Conservation (phyloP, 2,888 invertebrate species). For the Linnaemya tessellans region DNA sequence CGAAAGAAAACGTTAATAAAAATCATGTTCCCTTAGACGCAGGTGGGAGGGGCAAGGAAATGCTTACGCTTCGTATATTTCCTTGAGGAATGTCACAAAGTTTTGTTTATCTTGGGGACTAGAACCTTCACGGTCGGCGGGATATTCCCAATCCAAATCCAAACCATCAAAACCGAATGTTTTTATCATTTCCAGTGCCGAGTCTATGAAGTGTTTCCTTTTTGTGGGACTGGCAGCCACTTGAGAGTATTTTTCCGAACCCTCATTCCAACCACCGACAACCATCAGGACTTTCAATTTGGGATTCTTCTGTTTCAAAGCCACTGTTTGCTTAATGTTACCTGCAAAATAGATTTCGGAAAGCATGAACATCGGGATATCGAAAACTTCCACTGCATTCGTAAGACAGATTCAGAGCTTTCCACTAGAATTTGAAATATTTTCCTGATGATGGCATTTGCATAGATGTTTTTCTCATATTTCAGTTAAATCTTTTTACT, state of each 20-base stretch:
- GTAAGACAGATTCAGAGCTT: no score
- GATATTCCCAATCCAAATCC: slow-evolving; percentile 97
- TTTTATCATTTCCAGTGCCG: slow-evolving; percentile 89
- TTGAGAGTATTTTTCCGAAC: slow-evolving; percentile 92
- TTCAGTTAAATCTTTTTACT: no score
- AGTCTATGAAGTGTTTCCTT: slow-evolving; percentile 88
- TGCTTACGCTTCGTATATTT: slow-evolving; percentile 74
- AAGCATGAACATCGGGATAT: not conserved
- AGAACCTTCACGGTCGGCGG: slow-evolving; percentile 84
- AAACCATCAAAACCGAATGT: slow-evolving; percentile 93
- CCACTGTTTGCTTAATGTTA: slow-evolving; percentile 75
- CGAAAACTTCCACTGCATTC: no score
- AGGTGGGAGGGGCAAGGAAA: not conserved
- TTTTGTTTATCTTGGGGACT: slow-evolving; percentile 71
- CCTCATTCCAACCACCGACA: slow-evolving; percentile 97
- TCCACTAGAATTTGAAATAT: no score
- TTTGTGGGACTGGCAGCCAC: slow-evolving; percentile 89
- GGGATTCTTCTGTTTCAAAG: slow-evolving; percentile 75
- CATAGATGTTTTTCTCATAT: no score
- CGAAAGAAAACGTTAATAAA: not conserved
- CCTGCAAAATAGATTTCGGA: slow-evolving; percentile 53
- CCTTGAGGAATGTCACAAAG: slow-evolving; percentile 74
- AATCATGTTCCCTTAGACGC: no score
- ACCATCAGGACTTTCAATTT: slow-evolving; percentile 89
- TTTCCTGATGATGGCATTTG: no score